Evolutionary conservation across 2,113 vertebrate species (phyloP), one percentile per base, ranked within the genome.

Genomic region (Semnopithecus entellus): DNA sequence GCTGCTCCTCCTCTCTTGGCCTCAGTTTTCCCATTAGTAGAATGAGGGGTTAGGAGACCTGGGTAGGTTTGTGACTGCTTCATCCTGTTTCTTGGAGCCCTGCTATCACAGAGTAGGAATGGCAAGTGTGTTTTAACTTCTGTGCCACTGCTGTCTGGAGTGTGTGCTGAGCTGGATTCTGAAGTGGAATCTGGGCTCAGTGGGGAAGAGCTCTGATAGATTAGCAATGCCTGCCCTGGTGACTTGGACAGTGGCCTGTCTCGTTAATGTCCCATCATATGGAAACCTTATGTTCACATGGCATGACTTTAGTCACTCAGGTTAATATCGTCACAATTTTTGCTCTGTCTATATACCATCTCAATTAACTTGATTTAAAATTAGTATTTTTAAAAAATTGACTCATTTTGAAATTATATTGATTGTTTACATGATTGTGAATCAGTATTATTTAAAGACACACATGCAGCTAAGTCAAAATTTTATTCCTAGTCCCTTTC

Each of bases 391-490:
- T 48, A 43, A 90, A 85, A 86, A 76, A 64, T 80, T 57, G 55
- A 92, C 81, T 85, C 73, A 50, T 45, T 88, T 96, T 68, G 86
- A 96, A 38, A 48, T 95, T 66, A 61, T 85, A 78, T 61, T 93
- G 22, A 45, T 87, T 52, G 66, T 48, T 86, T 73, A 72, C 25
- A 45, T 80, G 18, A 38, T 23, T 92, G 38, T 84, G 50, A 96
- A 70, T 61, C 35, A 94, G 93, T 75, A 83, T 35, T n/a, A 14
- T 64, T 78, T 64, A 83, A 72, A 90, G 79, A 57, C 32, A 45
- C 1, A 45, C 43, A 66, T 12, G 5, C 30, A 32, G 61, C 88
- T 40, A 50, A 83, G 13, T 73, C 68, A 75, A 75, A 30, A 57
- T 73, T 85, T 96, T 81, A 23, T 92, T 89, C 55, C 8, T 61